phyloP scores from a whole-genome alignment of 2,888 invertebrate species.

The Clistopyga incitator region DNA sequence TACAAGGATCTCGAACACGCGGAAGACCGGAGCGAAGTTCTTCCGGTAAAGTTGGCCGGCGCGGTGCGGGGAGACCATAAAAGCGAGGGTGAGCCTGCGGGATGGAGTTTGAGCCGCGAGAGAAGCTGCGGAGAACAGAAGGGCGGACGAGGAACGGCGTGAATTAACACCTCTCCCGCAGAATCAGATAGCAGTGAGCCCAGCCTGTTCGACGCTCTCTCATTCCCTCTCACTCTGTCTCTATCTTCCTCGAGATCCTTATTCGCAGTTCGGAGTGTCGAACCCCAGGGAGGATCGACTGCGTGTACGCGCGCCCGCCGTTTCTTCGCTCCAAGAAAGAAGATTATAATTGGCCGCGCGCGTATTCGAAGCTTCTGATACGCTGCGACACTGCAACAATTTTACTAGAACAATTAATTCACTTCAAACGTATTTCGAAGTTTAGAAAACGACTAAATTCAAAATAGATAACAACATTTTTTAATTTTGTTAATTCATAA shows the following conservation, averaged over 20 bases:
- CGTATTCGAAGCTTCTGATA: conserved; percentile 61
- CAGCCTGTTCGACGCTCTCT: conserved; percentile 66
- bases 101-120: conserved; percentile 53
- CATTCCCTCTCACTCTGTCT: conserved; percentile 27
- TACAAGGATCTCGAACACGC: conserved; percentile 38
- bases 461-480: not conserved
- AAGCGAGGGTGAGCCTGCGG: conserved; percentile 30
- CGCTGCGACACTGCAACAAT: not conserved
- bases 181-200: conserved; percentile 79
- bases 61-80: not conserved
- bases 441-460: not conserved
- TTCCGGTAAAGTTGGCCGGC: conserved; percentile 1
- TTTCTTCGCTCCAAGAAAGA: not conserved
- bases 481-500: not conserved
- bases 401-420: not conserved
- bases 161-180: conserved; percentile 83
- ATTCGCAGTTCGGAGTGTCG: conserved; percentile 54
- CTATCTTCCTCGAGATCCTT: conserved; percentile 29
- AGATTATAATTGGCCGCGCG: conserved; percentile 76
- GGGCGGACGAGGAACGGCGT: conserved; percentile 72
- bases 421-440: not conserved
- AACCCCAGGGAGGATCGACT: conserved; percentile 43
- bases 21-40: conserved; percentile 10
- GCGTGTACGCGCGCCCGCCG: not conserved
- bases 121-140: conserved; percentile 51